These are phyloP conservation scores for Zele albiditarsus DNA, from an alignment of 2,888 invertebrate species.

Conservation along the genomic window DNA sequence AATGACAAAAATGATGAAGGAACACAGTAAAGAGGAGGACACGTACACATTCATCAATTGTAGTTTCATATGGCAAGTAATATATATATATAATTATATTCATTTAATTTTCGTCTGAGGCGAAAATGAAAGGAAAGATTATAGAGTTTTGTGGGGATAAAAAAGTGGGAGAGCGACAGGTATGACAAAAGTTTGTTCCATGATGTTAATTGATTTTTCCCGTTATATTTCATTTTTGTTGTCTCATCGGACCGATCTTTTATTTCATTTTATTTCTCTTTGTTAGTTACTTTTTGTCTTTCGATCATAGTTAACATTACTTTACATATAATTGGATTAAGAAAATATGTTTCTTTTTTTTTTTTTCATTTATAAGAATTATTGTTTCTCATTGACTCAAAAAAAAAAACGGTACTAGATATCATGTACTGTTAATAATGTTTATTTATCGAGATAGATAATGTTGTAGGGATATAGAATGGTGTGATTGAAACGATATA, in stretches of 20 bases:
- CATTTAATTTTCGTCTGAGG: neutral
- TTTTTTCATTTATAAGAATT: neutral
- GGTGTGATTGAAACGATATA: neutral
- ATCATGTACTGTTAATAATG: neutral
- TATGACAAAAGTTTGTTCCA: neutral
- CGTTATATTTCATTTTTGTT: neutral
- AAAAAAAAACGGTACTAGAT: conserved; percentile 1
- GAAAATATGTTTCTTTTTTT: neutral
- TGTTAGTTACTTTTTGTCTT: neutral
- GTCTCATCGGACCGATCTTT: neutral
- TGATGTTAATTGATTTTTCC: neutral
- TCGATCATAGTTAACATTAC: neutral
- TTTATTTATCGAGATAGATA: conserved; percentile 2
- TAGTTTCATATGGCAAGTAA: neutral
- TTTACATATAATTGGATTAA: neutral
- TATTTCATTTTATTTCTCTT: neutral
- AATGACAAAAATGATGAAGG: no score
- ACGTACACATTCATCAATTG: no score
- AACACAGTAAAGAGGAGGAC: no score
- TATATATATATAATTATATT: conserved; percentile 16
- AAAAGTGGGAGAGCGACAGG: conserved; percentile 21
- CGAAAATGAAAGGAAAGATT: conserved; percentile 18
- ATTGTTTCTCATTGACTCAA: neutral
- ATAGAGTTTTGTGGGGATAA: conserved; percentile 41
- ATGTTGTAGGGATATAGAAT: neutral